phyloP scores from a whole-genome alignment of 1,140 invertebrate species.

The Drosophila triauraria region DNA sequence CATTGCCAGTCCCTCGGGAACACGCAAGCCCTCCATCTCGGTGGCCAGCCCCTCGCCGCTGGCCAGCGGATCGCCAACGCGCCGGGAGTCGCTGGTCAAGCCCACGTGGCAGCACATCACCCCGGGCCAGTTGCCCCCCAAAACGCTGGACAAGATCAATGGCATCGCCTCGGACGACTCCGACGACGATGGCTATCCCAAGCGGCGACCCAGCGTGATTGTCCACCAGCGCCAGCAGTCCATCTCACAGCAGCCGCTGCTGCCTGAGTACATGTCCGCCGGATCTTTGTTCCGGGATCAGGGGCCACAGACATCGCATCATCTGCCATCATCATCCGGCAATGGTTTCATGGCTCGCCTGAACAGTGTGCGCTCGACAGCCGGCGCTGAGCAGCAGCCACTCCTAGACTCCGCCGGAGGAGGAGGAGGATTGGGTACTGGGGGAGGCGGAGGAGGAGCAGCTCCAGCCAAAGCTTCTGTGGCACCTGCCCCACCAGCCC shows the following conservation, averaged over 20 bases:
- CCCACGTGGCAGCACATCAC: conserved; percentile 84
- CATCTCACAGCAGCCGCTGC: conserved; percentile 68
- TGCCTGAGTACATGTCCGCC: conserved; percentile 69
- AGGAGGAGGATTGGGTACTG: conserved; percentile 14
- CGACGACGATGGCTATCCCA: conserved; percentile 76
- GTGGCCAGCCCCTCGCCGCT: conserved; percentile 45
- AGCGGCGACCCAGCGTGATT: conserved; percentile 77
- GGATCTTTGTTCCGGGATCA: conserved; percentile 61
- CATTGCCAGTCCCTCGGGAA: conserved; percentile 61
- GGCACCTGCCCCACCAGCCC: conserved; percentile 22
- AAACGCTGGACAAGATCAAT: conserved; percentile 82
- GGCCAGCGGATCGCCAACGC: conserved; percentile 57
- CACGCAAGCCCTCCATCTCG: conserved; percentile 57
- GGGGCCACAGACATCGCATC: conserved; percentile 37
- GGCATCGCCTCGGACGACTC: conserved; percentile 77
- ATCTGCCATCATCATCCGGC: conserved; percentile 37
- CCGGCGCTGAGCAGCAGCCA: conserved; percentile 61
- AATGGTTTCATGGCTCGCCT: conserved; percentile 71
- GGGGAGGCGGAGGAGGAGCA: conserved; percentile 16
- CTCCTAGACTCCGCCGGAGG: conserved; percentile 57
- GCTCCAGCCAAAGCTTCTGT: conserved; percentile 12
- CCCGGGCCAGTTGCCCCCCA: conserved; percentile 76
- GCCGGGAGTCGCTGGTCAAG: conserved; percentile 81
- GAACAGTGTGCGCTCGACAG: conserved; percentile 44
- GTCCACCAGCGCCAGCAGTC: conserved; percentile 76